phyloP scores from a whole-genome alignment of 2,888 invertebrate genomes.

The Epinotia demarniana region DNA sequence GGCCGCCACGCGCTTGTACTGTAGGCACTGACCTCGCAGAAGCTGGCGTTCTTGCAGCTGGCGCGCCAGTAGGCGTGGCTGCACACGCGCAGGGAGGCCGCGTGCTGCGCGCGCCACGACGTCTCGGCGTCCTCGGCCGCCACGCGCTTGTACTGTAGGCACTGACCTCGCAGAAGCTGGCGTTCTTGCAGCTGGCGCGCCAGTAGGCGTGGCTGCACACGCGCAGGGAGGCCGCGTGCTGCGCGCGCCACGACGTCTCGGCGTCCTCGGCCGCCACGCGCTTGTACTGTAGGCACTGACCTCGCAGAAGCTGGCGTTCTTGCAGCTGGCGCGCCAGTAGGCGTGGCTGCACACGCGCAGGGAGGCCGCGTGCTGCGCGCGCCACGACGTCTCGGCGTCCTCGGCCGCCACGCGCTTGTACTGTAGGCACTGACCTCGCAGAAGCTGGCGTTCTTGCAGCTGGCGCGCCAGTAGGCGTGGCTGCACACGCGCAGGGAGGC shows the following conservation, averaged over 20 bases:
- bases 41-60: too few relatives aligned
- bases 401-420: slow-evolving; percentile 70
- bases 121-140: too few relatives aligned
- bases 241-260: slow-evolving; percentile 82
- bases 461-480: too few relatives aligned
- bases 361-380: slow-evolving; percentile 70
- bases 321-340: slow-evolving; percentile 87
- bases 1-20: slow-evolving; percentile 90
- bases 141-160: too few relatives aligned
- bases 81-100: slow-evolving; percentile 87
- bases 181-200: slow-evolving; percentile 94
- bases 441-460: too few relatives aligned
- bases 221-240: slow-evolving; percentile 92
- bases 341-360: slow-evolving; percentile 87
- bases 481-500: too few relatives aligned
- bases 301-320: too few relatives aligned
- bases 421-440: too few relatives aligned
- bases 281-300: too few relatives aligned
- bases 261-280: too few relatives aligned
- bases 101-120: slow-evolving; percentile 90
- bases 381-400: slow-evolving; percentile 95
- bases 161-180: too few relatives aligned
- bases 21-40: neutral
- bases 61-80: slow-evolving; percentile 86
- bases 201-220: slow-evolving; percentile 97